Conservation (phyloP, 2,888 invertebrate species). For the Dicranocentrus wangi region DNA sequence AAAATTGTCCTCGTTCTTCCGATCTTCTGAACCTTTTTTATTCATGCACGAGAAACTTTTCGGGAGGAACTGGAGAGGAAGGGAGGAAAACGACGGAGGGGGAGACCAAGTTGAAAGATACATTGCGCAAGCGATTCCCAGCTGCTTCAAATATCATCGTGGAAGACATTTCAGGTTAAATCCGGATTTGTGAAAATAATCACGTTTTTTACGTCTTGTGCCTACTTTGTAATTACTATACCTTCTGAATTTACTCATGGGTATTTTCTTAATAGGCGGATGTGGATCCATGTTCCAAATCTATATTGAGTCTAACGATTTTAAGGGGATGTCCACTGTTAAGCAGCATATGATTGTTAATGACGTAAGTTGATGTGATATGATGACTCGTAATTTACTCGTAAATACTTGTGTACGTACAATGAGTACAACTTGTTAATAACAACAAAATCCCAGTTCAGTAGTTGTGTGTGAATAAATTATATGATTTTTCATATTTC, state of each 20-base stretch:
- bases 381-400: no score
- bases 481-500: constrained; percentile 20
- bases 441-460: no score
- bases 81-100: constrained; percentile 67
- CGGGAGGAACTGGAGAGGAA: no score
- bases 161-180: constrained; percentile 82
- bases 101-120: constrained; percentile 75
- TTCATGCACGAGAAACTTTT: no score
- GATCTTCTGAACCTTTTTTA: no score
- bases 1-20: no score
- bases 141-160: constrained; percentile 81
- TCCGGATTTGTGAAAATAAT: not conserved
- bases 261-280: constrained; percentile 78
- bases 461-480: not conserved
- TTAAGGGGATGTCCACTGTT: constrained; percentile 81
- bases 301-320: constrained; percentile 81
- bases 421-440: no score
- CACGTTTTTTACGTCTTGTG: not conserved
- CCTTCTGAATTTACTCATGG: not conserved
- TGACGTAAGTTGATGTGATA: constrained; percentile 75
- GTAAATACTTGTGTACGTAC: no score
- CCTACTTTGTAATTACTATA: not conserved
- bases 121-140: constrained; percentile 78
- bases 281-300: constrained; percentile 89
- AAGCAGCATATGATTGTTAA: constrained; percentile 86